Percentiles rank a stretch among this genome's conserved stretches.
Evolutionary conservation across 2,113 vertebrate genomes (phyloP).

Genomic region (Hippocampus barbouri): DNA sequence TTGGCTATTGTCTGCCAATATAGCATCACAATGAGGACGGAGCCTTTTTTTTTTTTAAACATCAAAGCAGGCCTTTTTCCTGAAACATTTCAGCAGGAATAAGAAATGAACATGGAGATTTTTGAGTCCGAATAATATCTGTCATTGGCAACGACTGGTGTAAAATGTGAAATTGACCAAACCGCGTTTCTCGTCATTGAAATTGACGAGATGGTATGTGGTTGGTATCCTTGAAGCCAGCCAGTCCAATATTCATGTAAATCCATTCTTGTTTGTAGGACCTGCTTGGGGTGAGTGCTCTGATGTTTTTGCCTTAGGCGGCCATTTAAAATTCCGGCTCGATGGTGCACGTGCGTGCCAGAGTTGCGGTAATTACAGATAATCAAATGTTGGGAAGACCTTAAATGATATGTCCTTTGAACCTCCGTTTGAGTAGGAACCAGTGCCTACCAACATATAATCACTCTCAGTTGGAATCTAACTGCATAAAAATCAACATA

Average conservation of each 20-base stretch:
- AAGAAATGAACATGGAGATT: not conserved
- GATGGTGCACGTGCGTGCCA: slow-evolving; percentile 23
- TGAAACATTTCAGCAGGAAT: slow-evolving; percentile 8
- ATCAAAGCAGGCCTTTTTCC: not conserved
- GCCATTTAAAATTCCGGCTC: slow-evolving; percentile 37
- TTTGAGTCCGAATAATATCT: not conserved
- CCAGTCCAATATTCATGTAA: slow-evolving; percentile 17
- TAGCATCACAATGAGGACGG: not conserved
- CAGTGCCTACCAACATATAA: slow-evolving; percentile 1
- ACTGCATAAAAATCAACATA: slow-evolving; percentile 20
- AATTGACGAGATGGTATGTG: not conserved
- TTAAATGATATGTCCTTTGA: slow-evolving; percentile 6
- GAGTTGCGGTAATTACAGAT: slow-evolving; percentile 23
- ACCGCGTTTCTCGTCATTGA: slow-evolving; percentile 2
- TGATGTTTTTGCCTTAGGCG: slow-evolving; percentile 41
- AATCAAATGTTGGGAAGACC: slow-evolving; percentile 6
- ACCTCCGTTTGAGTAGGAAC: slow-evolving; percentile 2
- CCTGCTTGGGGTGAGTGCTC: slow-evolving; percentile 11
- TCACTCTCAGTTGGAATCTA: not conserved
- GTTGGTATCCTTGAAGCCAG: slow-evolving; percentile 7
- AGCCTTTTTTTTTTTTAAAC: not conserved
- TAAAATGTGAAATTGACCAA: not conserved
- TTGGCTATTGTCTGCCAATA: not conserved
- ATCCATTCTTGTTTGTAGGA: slow-evolving; percentile 24
- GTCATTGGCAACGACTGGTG: not conserved